Percentiles rank a stretch among this genome's conserved stretches.
phyloP scores from a whole-genome alignment of 37 sponge, comb jelly and placozoan species.

The Eunapius fragilis region DNA sequence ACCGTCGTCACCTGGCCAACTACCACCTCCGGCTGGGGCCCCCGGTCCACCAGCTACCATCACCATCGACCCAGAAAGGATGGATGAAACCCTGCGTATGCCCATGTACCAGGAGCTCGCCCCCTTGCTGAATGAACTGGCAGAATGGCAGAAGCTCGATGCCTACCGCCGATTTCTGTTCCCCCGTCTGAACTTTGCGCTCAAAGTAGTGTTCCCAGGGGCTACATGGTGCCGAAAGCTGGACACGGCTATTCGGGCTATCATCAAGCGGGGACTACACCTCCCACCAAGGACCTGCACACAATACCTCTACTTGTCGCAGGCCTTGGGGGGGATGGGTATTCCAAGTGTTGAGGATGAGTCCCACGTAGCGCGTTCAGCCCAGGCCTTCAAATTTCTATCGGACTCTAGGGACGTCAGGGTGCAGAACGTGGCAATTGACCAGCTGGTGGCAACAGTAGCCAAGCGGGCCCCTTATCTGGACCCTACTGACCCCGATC shows the following conservation, averaged over 20 bases:
- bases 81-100: not conserved
- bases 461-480: not conserved
- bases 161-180: conserved; percentile 35
- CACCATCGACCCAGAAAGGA: not conserved
- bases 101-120: not conserved
- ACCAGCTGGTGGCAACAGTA: not conserved
- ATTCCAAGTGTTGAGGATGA: conserved; percentile 15
- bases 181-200: conserved; percentile 8
- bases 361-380: not conserved
- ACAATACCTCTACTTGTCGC: conserved; percentile 11
- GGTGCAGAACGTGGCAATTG: not conserved
- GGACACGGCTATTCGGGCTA: not conserved
- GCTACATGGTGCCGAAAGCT: conserved; percentile 9
- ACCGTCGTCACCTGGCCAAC: too few relatives aligned
- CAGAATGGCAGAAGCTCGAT: conserved; percentile 68
- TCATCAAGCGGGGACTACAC: conserved; percentile 5
- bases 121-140: not conserved
- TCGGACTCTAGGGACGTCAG: not conserved
- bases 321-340: conserved; percentile 32
- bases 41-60: not conserved
- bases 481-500: not conserved
- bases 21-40: too few relatives aligned
- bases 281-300: conserved; percentile 9
- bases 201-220: not conserved
- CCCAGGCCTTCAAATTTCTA: not conserved